A percentile compares a stretch with the other conserved stretches of the same genome.
phyloP scores from a whole-genome alignment of 2,113 vertebrate species.

The Anolis carolinensis region DNA sequence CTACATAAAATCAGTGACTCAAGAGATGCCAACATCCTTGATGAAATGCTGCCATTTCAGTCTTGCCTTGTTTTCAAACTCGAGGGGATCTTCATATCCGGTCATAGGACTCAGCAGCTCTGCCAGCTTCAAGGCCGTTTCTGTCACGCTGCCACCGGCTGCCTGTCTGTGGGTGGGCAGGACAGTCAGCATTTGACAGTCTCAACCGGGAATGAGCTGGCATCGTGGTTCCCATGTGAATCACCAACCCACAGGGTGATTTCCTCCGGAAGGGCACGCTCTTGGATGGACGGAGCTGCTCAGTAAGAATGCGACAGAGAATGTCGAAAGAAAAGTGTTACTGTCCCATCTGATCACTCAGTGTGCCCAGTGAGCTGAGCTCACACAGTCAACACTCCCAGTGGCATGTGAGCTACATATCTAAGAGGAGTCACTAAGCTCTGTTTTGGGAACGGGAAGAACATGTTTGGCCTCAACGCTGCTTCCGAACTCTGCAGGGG shows the following conservation, averaged over 20 bases:
- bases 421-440: background rate
- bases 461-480: background rate
- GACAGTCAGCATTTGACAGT: slow-evolving; percentile 59
- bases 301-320: slow-evolving; percentile 21
- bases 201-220: slow-evolving; percentile 69
- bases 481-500: too few species aligned
- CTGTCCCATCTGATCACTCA: slow-evolving; percentile 30
- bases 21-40: slow-evolving; percentile 57
- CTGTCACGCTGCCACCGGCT: slow-evolving; percentile 62
- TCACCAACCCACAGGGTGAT: slow-evolving; percentile 63
- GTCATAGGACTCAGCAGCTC: slow-evolving; percentile 44
- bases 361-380: slow-evolving; percentile 44
- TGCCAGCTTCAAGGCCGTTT: slow-evolving; percentile 66
- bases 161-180: slow-evolving; percentile 55
- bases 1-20: slow-evolving; percentile 46
- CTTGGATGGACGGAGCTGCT: slow-evolving; percentile 17
- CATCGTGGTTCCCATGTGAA: slow-evolving; percentile 61
- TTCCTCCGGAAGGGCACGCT: slow-evolving; percentile 62
- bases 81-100: slow-evolving; percentile 66
- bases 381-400: background rate
- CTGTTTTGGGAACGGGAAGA: background rate
- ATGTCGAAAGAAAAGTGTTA: slow-evolving; percentile 31
- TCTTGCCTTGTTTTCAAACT: slow-evolving; percentile 61
- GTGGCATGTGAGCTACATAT: too few species aligned
- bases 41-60: slow-evolving; percentile 54